A percentile compares a stretch with the other conserved stretches of the same genome.
These are phyloP conservation scores for Sympetrum striolatum DNA, from an alignment of 2,888 invertebrate genomes.

Conservation along the genomic window DNA sequence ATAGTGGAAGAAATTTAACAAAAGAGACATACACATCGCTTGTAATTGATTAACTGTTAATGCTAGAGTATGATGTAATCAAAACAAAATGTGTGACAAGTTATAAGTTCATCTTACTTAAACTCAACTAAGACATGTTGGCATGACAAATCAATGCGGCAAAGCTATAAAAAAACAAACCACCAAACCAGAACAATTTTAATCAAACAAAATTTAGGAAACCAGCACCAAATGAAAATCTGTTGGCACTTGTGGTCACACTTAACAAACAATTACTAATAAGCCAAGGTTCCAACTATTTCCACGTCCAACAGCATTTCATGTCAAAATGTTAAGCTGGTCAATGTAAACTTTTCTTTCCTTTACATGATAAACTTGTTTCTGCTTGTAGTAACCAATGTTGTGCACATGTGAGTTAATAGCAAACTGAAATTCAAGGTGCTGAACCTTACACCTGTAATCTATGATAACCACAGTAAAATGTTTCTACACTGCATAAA, in stretches of 20 bases:
- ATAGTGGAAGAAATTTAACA: neutral
- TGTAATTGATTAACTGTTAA: neutral
- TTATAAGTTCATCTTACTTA: neutral
- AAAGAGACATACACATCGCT: neutral
- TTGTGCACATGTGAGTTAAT: neutral
- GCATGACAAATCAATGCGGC: conserved; percentile 12
- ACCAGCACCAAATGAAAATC: conserved; percentile 23
- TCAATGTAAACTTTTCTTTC: neutral
- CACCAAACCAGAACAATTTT: neutral
- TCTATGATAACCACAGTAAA: neutral
- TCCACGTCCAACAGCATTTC: neutral
- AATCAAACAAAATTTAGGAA: conserved; percentile 1
- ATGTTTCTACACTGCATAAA: neutral
- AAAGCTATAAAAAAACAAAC: conserved; percentile 9
- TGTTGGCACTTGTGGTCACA: neutral
- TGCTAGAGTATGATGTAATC: neutral
- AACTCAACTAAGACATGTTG: neutral
- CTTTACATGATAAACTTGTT: neutral
- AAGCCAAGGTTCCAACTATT: neutral
- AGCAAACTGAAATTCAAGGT: neutral
- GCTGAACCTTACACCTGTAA: neutral
- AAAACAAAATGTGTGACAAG: neutral
- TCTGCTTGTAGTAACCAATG: neutral
- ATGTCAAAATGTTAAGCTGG: neutral
- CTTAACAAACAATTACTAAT: neutral